phyloP scores from a whole-genome alignment of 1,140 invertebrate genomes.

The Ruditapes philippinarum region DNA sequence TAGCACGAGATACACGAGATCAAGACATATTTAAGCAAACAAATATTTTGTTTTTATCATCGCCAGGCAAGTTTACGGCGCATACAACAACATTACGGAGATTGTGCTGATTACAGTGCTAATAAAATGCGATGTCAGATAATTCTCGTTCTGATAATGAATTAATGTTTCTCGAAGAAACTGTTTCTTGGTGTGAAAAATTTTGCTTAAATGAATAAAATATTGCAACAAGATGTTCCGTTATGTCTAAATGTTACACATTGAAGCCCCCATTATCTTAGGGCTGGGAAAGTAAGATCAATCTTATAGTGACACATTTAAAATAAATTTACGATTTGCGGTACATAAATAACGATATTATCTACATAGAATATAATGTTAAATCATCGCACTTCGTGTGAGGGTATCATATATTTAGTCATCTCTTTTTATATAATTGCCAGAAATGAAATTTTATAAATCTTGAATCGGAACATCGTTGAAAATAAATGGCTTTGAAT shows the following conservation, averaged over 20 bases:
- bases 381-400: no score
- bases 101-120: not conserved
- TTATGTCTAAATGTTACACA: not conserved
- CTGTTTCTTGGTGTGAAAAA: not conserved
- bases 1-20: not conserved
- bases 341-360: no score
- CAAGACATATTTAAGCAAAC: not conserved
- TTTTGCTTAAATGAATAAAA: not conserved
- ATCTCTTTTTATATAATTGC: no score
- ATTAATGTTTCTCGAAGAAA: not conserved
- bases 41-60: slow-evolving; percentile 19
- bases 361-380: no score
- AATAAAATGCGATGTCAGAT: slow-evolving; percentile 37
- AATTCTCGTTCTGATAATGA: not conserved
- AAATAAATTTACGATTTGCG: not conserved
- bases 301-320: not conserved
- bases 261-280: not conserved
- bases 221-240: not conserved
- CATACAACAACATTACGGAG: slow-evolving; percentile 25
- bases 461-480: no score
- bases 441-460: no score
- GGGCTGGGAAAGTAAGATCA: not conserved
- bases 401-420: no score
- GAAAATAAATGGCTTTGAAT: no score
- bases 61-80: slow-evolving; percentile 28